phyloP scores from a whole-genome alignment of 1,140 invertebrate genomes.

The Rhopalosiphum padi region DNA sequence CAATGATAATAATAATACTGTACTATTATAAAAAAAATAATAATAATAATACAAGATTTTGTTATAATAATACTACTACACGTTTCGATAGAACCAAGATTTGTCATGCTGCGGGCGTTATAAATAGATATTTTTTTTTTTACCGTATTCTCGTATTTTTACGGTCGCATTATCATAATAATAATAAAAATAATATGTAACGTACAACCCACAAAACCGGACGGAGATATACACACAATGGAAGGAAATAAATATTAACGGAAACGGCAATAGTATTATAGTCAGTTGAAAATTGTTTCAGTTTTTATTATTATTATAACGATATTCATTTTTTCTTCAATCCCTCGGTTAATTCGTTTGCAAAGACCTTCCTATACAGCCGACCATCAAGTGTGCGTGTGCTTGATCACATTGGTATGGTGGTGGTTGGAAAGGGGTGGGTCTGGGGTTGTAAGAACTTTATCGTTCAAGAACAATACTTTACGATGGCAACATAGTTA shows the following conservation, averaged over 20 bases:
- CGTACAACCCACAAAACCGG: background rate
- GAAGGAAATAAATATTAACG: conserved; percentile 16
- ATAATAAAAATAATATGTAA: conserved; percentile 19
- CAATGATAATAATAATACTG: conserved; percentile 13
- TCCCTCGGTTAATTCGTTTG: background rate
- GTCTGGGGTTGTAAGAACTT: background rate
- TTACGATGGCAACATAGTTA: background rate
- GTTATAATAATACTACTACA: background rate
- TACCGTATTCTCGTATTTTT: background rate
- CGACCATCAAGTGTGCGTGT: background rate
- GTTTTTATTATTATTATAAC: conserved; percentile 19
- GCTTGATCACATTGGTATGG: background rate
- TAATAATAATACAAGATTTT: background rate
- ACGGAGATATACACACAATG: background rate
- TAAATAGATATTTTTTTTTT: background rate
- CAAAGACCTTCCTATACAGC: background rate
- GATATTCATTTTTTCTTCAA: conserved; percentile 19
- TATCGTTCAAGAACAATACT: conserved; percentile 24
- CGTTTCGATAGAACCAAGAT: background rate
- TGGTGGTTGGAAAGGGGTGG: too few species aligned
- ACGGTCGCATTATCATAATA: background rate
- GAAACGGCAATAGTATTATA: background rate
- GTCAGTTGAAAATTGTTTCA: background rate
- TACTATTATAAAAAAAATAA: too few species aligned
- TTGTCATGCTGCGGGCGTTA: background rate